Conservation (phyloP, 2,113 vertebrate genomes). For the Miniopterus natalensis region DNA sequence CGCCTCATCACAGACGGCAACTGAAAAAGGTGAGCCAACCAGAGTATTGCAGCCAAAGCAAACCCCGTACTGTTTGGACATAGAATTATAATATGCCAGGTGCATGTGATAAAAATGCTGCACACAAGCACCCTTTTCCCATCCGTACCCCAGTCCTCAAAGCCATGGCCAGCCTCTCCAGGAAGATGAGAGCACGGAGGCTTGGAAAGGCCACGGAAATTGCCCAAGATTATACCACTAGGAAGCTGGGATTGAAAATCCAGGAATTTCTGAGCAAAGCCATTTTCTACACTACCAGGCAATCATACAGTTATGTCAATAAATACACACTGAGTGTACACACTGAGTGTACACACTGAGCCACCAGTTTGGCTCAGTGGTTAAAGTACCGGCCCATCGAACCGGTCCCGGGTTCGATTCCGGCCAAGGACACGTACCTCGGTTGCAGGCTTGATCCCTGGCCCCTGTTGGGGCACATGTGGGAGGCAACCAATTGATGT, state of each 20-base stretch:
- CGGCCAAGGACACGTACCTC: too few relatives aligned
- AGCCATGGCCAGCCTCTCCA: background rate
- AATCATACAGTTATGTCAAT: too few relatives aligned
- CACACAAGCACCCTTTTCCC: background rate
- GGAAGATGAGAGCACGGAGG: background rate
- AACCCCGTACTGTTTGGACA: too few relatives aligned
- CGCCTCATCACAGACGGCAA: background rate
- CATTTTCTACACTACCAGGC: background rate
- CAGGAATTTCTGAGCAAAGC: background rate
- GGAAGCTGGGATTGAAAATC: background rate
- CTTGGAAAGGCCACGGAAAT: background rate
- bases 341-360: too few relatives aligned
- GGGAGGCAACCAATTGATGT: too few relatives aligned
- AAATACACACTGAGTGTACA: background rate
- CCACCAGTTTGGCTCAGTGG: too few relatives aligned
- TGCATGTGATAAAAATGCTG: background rate
- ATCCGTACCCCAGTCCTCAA: background rate
- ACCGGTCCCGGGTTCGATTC: too few relatives aligned
- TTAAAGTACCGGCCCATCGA: too few relatives aligned
- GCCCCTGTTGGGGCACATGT: too few relatives aligned
- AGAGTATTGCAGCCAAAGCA: background rate
- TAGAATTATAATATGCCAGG: background rate
- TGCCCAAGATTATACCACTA: background rate
- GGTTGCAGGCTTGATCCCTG: too few relatives aligned
- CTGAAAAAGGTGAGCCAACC: background rate